Percentiles rank a stretch among this genome's conserved stretches.
phyloP scores from a whole-genome alignment of 2,888 invertebrate genomes.

The Troides aeacus region DNA sequence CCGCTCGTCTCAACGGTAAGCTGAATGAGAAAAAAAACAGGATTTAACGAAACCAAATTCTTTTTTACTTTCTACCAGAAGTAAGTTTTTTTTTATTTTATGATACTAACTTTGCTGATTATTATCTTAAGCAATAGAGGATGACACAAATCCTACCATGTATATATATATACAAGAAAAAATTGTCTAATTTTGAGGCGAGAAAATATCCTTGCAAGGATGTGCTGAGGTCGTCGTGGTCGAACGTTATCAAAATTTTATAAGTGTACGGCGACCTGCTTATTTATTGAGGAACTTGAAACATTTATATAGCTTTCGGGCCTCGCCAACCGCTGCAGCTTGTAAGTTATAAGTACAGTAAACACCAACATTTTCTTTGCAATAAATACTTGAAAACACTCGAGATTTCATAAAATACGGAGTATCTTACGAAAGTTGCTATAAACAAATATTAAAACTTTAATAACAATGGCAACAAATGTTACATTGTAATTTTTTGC shows the following conservation, averaged over 20 bases:
- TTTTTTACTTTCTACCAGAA: no score
- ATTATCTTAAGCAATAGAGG: no score
- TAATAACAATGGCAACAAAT: no score
- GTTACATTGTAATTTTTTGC: no score
- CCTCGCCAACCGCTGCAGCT: slow-evolving; percentile 9
- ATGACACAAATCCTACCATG: no score
- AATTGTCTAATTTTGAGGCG: neutral
- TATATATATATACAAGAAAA: neutral
- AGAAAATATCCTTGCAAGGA: neutral
- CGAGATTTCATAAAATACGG: neutral
- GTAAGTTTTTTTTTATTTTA: no score
- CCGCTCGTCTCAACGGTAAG: no score
- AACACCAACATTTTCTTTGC: slow-evolving; percentile 10
- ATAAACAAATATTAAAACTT: neutral
- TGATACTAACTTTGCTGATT: no score
- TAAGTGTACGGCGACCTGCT: slow-evolving; percentile 13
- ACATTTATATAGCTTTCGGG: slow-evolving; percentile 17
- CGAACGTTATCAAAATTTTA: slow-evolving; percentile 15
- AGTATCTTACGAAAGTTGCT: neutral
- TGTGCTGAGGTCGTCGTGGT: neutral
- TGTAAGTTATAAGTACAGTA: slow-evolving; percentile 6
- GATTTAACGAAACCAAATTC: no score
- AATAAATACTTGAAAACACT: slow-evolving; percentile 7
- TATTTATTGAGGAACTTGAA: slow-evolving; percentile 14
- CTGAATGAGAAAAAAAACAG: no score